Conservation (phyloP, 2,113 vertebrate genomes). For the Ceyx margarethae region DNA sequence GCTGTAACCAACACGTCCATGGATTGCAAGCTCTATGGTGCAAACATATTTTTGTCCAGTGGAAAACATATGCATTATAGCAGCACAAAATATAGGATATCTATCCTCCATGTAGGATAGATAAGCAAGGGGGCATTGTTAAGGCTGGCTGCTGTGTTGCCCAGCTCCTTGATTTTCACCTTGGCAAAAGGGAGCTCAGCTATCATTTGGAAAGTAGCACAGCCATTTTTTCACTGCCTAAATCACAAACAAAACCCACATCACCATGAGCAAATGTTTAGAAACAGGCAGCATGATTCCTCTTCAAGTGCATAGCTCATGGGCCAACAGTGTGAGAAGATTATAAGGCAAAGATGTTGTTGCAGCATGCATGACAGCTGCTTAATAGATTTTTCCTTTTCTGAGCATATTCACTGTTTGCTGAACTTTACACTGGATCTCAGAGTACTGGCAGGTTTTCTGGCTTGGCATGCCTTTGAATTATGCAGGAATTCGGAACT, state of each 20-base stretch:
- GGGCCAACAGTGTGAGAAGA: not conserved
- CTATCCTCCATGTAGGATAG: not conserved
- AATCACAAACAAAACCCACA: not conserved
- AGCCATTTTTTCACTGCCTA: not conserved
- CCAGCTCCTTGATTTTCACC: not conserved
- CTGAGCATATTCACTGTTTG: not conserved
- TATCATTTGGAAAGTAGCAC: not conserved
- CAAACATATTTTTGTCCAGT: not conserved
- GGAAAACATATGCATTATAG: not conserved
- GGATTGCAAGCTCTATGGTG: rapidly evolving
- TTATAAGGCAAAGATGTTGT: not conserved
- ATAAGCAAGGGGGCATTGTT: not conserved
- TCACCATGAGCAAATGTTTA: not conserved
- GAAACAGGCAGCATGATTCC: not conserved
- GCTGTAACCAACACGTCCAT: not conserved
- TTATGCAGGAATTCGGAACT: not conserved
- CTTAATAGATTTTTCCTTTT: not conserved
- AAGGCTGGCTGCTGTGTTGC: not conserved
- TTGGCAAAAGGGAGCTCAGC: not conserved
- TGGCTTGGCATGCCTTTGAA: not conserved
- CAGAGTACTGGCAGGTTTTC: not conserved
- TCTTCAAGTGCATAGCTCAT: not conserved
- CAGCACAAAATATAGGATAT: not conserved
- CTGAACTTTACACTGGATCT: not conserved
- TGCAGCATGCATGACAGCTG: not conserved